Percentiles rank a stretch among this genome's conserved stretches.
These are phyloP conservation scores for Marmota flaviventris DNA, from an alignment of 2,113 vertebrate species.

Conservation along the genomic window DNA sequence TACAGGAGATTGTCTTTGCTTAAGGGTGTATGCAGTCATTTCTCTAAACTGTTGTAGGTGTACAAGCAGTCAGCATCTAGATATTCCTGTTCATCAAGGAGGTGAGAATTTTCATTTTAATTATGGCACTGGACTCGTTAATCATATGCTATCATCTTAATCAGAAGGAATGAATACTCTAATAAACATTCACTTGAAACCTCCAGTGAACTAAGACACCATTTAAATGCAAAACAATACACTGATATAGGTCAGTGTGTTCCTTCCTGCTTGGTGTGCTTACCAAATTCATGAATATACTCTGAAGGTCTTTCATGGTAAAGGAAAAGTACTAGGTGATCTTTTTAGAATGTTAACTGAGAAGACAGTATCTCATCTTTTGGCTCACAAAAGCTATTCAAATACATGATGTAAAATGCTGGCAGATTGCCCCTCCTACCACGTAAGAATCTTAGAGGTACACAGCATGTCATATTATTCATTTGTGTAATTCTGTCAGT, in stretches of 20 bases:
- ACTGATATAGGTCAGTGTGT: slow-evolving; percentile 45
- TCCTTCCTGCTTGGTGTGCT: not conserved
- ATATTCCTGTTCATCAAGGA: slow-evolving; percentile 42
- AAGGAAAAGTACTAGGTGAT: slow-evolving; percentile 9
- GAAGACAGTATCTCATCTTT: not conserved
- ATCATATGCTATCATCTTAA: slow-evolving; percentile 41
- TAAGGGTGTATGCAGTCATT: not conserved
- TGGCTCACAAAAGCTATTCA: not conserved
- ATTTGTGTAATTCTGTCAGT: not conserved
- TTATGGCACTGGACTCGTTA: slow-evolving; percentile 22
- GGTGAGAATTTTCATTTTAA: not conserved
- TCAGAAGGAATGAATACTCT: not conserved
- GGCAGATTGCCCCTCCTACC: not conserved
- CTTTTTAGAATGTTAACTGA: not conserved
- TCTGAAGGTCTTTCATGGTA: not conserved
- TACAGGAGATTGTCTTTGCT: not conserved
- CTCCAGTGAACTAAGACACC: not conserved
- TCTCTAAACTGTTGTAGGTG: not conserved
- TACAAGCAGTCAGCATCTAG: slow-evolving; percentile 23
- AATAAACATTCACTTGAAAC: not conserved
- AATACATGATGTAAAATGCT: not conserved
- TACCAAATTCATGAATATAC: not conserved
- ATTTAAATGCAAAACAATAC: slow-evolving; percentile 11
- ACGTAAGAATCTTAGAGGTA: not conserved
- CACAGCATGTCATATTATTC: not conserved